Base-by-base conservation (phyloP, 2,888 invertebrate genomes). In the Cremastinae sp. region DNA sequence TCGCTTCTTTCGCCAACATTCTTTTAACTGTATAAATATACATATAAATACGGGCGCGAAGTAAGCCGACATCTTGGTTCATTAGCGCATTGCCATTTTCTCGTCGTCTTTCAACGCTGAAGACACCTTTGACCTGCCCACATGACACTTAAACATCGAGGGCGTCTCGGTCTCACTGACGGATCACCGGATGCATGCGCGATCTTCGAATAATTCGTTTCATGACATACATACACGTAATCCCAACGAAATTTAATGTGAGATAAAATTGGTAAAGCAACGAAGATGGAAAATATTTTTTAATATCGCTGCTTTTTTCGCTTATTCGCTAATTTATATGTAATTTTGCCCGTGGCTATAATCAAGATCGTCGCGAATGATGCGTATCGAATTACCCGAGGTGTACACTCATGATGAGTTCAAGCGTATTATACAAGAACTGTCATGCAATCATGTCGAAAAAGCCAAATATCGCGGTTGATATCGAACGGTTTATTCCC, bases 81-180 rank as follows among this genome's bases (percentile, higher is more conserved):
- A 74, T 76, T 74, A 76, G 69, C 69, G 76, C 59, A 39, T 62
- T 62, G 74, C 49, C 56, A 59, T 76, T 76, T 65, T 70, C 74
- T 59, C 49, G 39, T 59, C 61, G 73, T 53, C 58, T 64, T 74
- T 74, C 37, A 39, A 53, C 16, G n/a, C 41, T 56, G 64, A 53
- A 49, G 76, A 74, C 76, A 77, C 69, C 74, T 77, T 70, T 65
- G 74, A 69, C 74, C 76, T 28, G 69, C 59, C 69, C 49, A 69
- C 55, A 43, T 55, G 47, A 49, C 49, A 70, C 74, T 74, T 65
- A 61, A 69, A 41, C 65, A 51, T 55, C 45, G 55, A 49, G 61
- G 61, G 16, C 20, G 45, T 41, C 22, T 28, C 65, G 12, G 58
- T 37, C 47, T 69, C 53, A 28, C 62, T 70, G 76, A 70, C 64